Evolutionary conservation across 2,113 vertebrate species (phyloP), one percentile per base, ranked within the genome.

Genomic region (Coptodon rendalli): DNA sequence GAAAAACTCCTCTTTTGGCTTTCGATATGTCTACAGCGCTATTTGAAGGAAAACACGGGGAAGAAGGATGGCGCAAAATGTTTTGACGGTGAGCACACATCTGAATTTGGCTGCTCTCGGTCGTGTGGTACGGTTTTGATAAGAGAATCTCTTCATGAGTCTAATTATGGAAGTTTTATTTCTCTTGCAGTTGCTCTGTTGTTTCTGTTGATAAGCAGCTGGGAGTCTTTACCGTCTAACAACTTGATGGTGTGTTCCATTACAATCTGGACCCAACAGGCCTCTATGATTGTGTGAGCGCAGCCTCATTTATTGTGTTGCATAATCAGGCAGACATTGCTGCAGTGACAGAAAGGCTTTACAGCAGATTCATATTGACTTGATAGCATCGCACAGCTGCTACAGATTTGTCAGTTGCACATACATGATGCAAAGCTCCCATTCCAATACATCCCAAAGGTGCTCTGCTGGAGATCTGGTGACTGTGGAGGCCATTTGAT

Each of bases 281-380:
- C 57, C 36, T 78, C 9, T 81, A 34, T 48, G 82, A 82, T 27
- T 52, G 82, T 61, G 56, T 76, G 83, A 52, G 71, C 61, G 87
- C 89, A 1, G 71, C 45, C 45, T 78, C 71, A 19, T 78, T 91
- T 89, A 84, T 84, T 38, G 31, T 86, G 90, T 93, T 94, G 71
- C 90, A 73, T 92, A 92, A 94, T 94, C 78, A 85, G 84, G 36
- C 43, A 68, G 48, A 43, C 48, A 1, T 78, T 78, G 43, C 27
- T 78, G 0, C 73, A n/a, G 6, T 6, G 17, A 34, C 12, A 59
- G 63, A 80, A 17, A 82, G 16, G 29, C 76, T 76, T 48, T 29
- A 19, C 43, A 0, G 71, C 71, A 50, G 68, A 29, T 29, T 7
- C 43, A 29, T 48, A 48, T 76, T 29, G 14, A 76, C 68, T 27